phyloP scores from a whole-genome alignment of 2,797 vertebrate genomes.

The Antrozous pallidus region DNA sequence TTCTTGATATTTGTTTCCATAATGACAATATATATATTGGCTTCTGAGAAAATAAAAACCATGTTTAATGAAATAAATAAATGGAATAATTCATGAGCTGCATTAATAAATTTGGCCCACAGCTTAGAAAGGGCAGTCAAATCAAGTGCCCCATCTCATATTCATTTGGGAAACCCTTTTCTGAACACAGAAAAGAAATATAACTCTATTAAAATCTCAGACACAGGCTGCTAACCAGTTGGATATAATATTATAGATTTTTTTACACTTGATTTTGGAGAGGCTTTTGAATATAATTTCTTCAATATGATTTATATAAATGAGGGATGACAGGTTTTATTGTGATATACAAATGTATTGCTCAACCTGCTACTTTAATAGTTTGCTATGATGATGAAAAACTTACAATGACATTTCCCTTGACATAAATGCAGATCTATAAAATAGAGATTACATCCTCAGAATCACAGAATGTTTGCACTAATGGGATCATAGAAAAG shows the following conservation, averaged over 20 bases:
- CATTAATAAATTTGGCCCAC: slow-evolving; percentile 24
- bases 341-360: neutral
- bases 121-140: slow-evolving; percentile 9
- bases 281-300: slow-evolving; percentile 19
- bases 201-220: slow-evolving; percentile 50
- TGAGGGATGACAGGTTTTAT: neutral
- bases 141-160: neutral
- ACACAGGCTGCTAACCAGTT: slow-evolving; percentile 30
- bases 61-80: slow-evolving; percentile 39
- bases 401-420: neutral
- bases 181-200: slow-evolving; percentile 44
- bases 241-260: slow-evolving; percentile 49
- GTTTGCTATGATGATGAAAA: slow-evolving; percentile 19
- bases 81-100: neutral
- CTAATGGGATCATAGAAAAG: neutral
- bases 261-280: slow-evolving; percentile 25
- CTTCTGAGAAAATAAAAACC: slow-evolving; percentile 33
- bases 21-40: slow-evolving; percentile 10
- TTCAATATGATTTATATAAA: slow-evolving; percentile 19
- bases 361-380: neutral
- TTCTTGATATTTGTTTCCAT: slow-evolving; percentile 17
- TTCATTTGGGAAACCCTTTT: slow-evolving; percentile 1
- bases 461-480: neutral
- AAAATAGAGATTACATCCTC: neutral
- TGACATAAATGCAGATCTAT: neutral